Percentiles rank a stretch among this genome's conserved stretches.
Conservation (phyloP, 2,888 invertebrate species). For the Noctuana brunneofusca region DNA sequence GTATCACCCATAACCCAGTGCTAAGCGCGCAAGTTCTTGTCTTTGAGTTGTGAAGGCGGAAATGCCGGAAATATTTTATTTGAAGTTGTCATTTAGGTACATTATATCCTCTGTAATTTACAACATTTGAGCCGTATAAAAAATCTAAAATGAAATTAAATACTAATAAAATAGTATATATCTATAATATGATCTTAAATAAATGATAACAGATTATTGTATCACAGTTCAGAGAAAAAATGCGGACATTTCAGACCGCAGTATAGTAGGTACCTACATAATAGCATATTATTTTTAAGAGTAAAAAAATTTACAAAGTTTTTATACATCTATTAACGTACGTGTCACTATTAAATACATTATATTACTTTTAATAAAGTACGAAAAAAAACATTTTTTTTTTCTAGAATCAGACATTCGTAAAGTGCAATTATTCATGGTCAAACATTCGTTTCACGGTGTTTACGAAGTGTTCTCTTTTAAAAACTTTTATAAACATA, state of each 20-base stretch:
- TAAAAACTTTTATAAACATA: conserved; percentile 33
- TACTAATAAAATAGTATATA: too few species aligned
- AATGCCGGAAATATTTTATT: too few species aligned
- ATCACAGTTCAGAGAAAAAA: neutral
- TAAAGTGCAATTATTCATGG: conserved; percentile 35
- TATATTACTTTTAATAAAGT: neutral
- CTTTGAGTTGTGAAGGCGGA: too few species aligned
- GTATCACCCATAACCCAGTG: too few species aligned
- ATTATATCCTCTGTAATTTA: too few species aligned
- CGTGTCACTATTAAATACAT: neutral
- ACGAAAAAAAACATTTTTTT: neutral
- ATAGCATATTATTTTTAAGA: neutral
- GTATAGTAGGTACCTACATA: too few species aligned
- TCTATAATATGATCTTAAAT: too few species aligned
- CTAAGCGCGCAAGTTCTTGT: too few species aligned
- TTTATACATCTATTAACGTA: neutral
- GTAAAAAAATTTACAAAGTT: neutral
- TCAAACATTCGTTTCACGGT: conserved; percentile 33
- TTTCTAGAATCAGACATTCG: conserved; percentile 5
- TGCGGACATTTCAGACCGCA: neutral
- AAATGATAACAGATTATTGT: too few species aligned
- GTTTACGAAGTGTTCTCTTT: conserved; percentile 30
- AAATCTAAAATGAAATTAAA: too few species aligned
- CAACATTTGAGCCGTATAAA: too few species aligned
- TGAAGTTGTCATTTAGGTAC: too few species aligned